Conservation (phyloP, 2,797 vertebrate genomes). For the Chelidonichthys spinosus region DNA sequence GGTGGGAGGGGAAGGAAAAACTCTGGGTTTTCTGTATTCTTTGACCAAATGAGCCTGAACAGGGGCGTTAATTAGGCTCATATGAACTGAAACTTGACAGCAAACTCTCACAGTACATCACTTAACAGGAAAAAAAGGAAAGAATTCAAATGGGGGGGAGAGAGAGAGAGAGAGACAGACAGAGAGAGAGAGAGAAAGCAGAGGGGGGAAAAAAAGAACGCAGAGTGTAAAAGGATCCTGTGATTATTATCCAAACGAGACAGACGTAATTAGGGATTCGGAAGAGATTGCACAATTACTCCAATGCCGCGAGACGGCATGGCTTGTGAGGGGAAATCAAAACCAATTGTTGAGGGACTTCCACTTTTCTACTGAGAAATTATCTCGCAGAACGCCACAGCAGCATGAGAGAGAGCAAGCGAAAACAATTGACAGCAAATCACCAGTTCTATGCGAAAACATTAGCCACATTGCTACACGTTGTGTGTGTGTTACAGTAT, state of each 20-base stretch:
- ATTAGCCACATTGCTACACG: conserved; percentile 53
- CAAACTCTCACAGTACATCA: conserved; percentile 83
- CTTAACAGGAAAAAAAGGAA: conserved; percentile 52
- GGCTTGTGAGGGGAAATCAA: conserved; percentile 72
- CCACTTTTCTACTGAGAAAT: conserved; percentile 69
- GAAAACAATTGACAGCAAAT: conserved; percentile 59
- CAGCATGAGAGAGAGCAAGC: conserved; percentile 15
- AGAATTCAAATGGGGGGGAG: conserved; percentile 33
- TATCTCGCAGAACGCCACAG: conserved; percentile 56
- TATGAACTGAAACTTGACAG: conserved; percentile 86
- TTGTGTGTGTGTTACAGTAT: conserved; percentile 56
- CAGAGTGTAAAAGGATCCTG: conserved; percentile 73
- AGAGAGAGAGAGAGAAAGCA: conserved; percentile 9
- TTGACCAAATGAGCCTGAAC: conserved; percentile 90
- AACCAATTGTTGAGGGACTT: conserved; percentile 75
- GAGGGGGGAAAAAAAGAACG: conserved; percentile 38
- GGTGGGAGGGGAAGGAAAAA: conserved; percentile 69
- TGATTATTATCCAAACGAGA: conserved; percentile 82
- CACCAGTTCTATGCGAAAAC: conserved; percentile 53
- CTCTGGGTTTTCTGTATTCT: conserved; percentile 82
- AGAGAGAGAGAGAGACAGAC: background rate
- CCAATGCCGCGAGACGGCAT: conserved; percentile 57
- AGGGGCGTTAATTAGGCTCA: conserved; percentile 86
- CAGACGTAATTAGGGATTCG: conserved; percentile 80
- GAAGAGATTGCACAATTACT: conserved; percentile 79